A percentile compares a stretch with the other conserved stretches of the same genome.
Conservation (phyloP, 2,888 invertebrate genomes). For the Erynnis tages region DNA sequence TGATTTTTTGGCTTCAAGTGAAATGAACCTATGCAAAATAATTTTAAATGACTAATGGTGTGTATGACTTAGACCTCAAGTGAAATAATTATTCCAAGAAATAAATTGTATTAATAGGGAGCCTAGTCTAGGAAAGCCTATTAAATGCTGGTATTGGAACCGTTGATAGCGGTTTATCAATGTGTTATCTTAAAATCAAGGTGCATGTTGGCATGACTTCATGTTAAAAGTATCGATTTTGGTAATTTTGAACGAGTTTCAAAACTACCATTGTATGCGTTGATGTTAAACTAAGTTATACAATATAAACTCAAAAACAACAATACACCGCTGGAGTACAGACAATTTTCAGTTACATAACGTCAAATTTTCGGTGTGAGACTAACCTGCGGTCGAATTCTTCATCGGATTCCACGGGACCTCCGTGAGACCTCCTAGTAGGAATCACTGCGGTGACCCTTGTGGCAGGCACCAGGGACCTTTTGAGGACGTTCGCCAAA, state of each 20-base stretch:
- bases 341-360: conserved; percentile 64
- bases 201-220: not conserved
- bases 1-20: too few relatives aligned
- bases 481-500: conserved; percentile 63
- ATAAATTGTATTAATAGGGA: too few relatives aligned
- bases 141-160: not conserved
- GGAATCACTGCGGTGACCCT: conserved; percentile 58
- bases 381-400: conserved; percentile 89
- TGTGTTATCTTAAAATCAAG: not conserved
- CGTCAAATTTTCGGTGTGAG: conserved; percentile 50
- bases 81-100: too few relatives aligned
- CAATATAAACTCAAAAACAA: not conserved
- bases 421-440: conserved; percentile 65
- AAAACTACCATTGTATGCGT: not conserved
- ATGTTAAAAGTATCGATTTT: not conserved
- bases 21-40: too few relatives aligned
- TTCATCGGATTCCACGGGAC: conserved; percentile 87
- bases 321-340: not conserved
- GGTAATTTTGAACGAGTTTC: not conserved
- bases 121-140: too few relatives aligned
- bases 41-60: too few relatives aligned
- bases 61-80: too few relatives aligned
- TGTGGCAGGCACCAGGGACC: conserved; percentile 58
- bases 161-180: not conserved
- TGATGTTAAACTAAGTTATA: not conserved